Evolutionary conservation across 2,113 vertebrate species (phyloP), one percentile per base, ranked within the genome.

Genomic region (Lophius piscatorius): DNA sequence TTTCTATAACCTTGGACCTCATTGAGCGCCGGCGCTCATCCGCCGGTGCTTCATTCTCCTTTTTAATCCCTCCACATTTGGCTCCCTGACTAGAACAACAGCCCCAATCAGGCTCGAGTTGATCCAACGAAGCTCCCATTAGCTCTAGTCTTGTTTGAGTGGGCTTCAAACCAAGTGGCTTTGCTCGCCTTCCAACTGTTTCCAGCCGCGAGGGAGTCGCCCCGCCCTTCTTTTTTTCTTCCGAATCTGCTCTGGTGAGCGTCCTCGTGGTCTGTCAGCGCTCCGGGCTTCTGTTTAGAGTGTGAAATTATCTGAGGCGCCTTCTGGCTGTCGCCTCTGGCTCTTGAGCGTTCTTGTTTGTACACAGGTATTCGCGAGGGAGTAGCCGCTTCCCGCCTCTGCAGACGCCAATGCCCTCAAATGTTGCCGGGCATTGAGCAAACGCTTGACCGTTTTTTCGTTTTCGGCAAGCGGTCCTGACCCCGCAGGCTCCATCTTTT

Each of bases 391-490:
- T n/a, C n/a, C n/a, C n/a, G n/a, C n/a, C n/a, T n/a, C n/a, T n/a
- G n/a, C n/a, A n/a, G n/a, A n/a, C n/a, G n/a, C n/a, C n/a, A n/a
- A n/a, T n/a, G n/a, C n/a, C n/a, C n/a, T n/a, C n/a, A n/a, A n/a
- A n/a, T n/a, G n/a, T n/a, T n/a, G n/a, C n/a, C n/a, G n/a, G n/a
- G n/a, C 74, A 76, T 47, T 50, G 63, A 63, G 49, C 81, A 83
- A 73, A 86, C 84, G 78, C 76, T 75, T 86, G 80, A 88, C 87
- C 85, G 87, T 28, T 28, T 28, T 28, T 28, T 28, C n/a, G n/a
- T 88, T 85, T 80, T 22, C 39, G 57, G 56, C 79, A 84, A 83
- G 83, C 82, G 79, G 78, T 52, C 36, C 13, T 81, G 83, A 86
- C 78, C 84, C 81, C 45, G 49, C 72, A 69, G 63, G 49, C 65